phyloP scores from a whole-genome alignment of 2,113 vertebrate genomes.

The Otis tarda region DNA sequence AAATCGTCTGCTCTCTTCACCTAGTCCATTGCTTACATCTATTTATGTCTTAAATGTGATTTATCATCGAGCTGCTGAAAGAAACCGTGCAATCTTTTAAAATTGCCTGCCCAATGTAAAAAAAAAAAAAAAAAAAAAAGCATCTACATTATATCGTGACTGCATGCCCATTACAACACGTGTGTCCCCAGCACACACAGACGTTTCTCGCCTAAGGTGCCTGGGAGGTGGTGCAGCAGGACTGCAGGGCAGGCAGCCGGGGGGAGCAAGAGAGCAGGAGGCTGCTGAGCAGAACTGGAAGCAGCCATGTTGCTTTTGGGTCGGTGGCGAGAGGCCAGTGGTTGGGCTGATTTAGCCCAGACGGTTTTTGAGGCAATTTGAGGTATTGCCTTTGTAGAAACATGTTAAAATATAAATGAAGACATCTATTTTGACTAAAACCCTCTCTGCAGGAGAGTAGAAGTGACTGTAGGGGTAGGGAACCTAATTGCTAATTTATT shows the following conservation, averaged over 20 bases:
- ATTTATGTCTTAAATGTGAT: neutral
- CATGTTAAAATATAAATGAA: conserved; percentile 25
- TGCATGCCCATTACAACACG: neutral
- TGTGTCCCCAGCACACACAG: neutral
- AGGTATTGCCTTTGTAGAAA: conserved; percentile 8
- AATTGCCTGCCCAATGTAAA: neutral
- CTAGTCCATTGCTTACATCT: neutral
- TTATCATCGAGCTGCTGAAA: neutral
- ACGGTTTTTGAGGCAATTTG: neutral
- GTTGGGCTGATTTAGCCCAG: neutral
- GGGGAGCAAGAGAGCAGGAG: neutral
- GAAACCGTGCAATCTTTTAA: neutral
- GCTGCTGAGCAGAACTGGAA: neutral
- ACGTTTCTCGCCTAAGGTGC: neutral
- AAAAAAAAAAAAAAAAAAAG: neutral
- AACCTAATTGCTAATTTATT: neutral
- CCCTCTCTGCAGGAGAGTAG: neutral
- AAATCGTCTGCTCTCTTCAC: neutral
- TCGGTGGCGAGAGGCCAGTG: neutral
- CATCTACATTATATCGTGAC: neutral
- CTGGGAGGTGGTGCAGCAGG: neutral
- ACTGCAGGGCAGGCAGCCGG: neutral
- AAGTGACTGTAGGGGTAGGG: neutral
- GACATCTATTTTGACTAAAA: neutral
- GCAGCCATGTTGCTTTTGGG: neutral